These are phyloP conservation scores for Orthosia gothica DNA, from an alignment of 2,888 invertebrate species.

Conservation along the genomic window DNA sequence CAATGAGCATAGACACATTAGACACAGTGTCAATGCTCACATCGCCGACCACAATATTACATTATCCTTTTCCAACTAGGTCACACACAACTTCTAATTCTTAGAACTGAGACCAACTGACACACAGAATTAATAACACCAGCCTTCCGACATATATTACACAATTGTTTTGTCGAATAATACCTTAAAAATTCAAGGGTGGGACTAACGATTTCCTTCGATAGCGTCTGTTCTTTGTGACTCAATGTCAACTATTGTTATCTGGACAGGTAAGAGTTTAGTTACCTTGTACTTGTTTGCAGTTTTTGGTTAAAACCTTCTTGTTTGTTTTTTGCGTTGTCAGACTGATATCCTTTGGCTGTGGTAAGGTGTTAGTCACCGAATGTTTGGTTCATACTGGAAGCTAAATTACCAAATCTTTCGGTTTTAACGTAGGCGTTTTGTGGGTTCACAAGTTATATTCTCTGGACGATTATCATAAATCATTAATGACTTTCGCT, in stretches of 20 bases:
- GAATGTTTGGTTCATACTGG: conserved; percentile 7
- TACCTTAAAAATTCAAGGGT: conserved; percentile 64
- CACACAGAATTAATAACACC: conserved; percentile 38
- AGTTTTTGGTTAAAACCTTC: conserved; percentile 46
- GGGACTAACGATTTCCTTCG: conserved; percentile 69
- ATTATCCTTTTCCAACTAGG: conserved; percentile 43
- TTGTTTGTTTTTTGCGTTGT: conserved; percentile 33
- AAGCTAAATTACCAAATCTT: conserved; percentile 11
- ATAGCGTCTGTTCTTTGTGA: conserved; percentile 65
- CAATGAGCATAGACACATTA: conserved; percentile 15
- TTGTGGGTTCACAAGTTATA: neutral
- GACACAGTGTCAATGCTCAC: conserved; percentile 18
- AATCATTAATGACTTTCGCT: conserved; percentile 23
- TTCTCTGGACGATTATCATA: conserved; percentile 11
- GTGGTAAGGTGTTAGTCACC: neutral
- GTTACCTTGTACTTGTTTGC: conserved; percentile 73
- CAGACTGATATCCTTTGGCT: conserved; percentile 3
- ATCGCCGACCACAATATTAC: conserved; percentile 24
- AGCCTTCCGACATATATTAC: conserved; percentile 38
- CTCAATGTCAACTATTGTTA: conserved; percentile 81
- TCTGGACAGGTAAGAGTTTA: conserved; percentile 72
- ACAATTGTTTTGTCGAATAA: conserved; percentile 62
- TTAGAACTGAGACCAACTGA: conserved; percentile 23
- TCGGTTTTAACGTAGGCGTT: conserved; percentile 1
- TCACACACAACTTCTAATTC: conserved; percentile 29